phyloP scores from a whole-genome alignment of 92 coral and sea anemone species.

The Zoanthus gigantus region DNA sequence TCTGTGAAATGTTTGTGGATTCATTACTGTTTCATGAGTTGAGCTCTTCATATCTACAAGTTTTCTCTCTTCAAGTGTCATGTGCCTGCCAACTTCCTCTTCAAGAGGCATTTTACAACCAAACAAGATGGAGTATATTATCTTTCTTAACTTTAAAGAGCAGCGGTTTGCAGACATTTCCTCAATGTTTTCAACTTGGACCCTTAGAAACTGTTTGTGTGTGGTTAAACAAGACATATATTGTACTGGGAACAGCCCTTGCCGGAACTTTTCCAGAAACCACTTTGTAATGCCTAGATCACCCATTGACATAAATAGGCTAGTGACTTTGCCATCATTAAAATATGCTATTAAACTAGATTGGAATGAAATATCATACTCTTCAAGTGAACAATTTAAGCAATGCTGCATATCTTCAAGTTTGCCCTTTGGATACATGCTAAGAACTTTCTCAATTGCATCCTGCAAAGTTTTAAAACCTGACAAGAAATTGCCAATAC shows the following conservation, averaged over 20 bases:
- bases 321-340: constrained; percentile 39
- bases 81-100: neutral
- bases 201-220: constrained; percentile 61
- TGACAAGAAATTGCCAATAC: constrained; percentile 68
- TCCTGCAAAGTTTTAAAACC: constrained; percentile 47
- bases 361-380: constrained; percentile 60
- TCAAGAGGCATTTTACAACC: neutral
- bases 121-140: constrained; percentile 63
- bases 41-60: neutral
- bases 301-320: constrained; percentile 53
- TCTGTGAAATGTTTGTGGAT: neutral
- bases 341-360: constrained; percentile 65
- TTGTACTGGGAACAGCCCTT: constrained; percentile 68
- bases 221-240: constrained; percentile 59
- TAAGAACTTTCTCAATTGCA: constrained; percentile 61
- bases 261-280: constrained; percentile 67
- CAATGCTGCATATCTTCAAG: constrained; percentile 44
- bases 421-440: constrained; percentile 21
- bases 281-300: constrained; percentile 61
- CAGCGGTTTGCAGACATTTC: constrained; percentile 74
- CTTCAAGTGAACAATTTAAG: constrained; percentile 70
- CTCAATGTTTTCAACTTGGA: constrained; percentile 72
- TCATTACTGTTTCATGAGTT: neutral
- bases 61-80: neutral
- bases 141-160: constrained; percentile 63